Conservation (phyloP, 2,888 invertebrate genomes). For the Philereme vetulata region DNA sequence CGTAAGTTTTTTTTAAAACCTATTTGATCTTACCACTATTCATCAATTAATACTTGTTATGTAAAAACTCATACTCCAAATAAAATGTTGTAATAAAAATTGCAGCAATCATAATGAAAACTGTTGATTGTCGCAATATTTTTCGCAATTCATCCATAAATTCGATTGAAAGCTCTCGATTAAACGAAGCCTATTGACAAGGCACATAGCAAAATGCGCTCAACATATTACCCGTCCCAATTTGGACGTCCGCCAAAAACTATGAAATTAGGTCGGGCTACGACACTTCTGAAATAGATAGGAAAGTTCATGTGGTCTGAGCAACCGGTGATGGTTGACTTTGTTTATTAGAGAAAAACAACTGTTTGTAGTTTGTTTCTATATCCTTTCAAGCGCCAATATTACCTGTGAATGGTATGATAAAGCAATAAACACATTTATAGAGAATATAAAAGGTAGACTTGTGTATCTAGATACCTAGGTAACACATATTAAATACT, state of each 20-base stretch:
- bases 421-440: too few species aligned
- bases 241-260: slow-evolving; percentile 67
- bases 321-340: slow-evolving; percentile 19
- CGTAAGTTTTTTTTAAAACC: slow-evolving; percentile 56
- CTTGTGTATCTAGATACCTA: too few species aligned
- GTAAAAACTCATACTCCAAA: not conserved
- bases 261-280: slow-evolving; percentile 61
- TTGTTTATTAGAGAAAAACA: not conserved
- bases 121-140: slow-evolving; percentile 17
- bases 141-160: slow-evolving; percentile 23
- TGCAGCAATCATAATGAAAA: slow-evolving; percentile 3
- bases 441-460: too few species aligned
- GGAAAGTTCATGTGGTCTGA: slow-evolving; percentile 54
- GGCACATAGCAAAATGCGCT: slow-evolving; percentile 45
- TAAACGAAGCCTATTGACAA: slow-evolving; percentile 26
- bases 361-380: not conserved
- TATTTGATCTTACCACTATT: not conserved
- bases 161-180: slow-evolving; percentile 22
- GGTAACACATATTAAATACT: too few species aligned
- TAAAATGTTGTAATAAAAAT: slow-evolving; percentile 1
- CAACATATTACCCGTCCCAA: slow-evolving; percentile 56
- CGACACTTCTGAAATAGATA: slow-evolving; percentile 65
- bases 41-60: too few species aligned
- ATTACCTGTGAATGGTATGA: too few species aligned
- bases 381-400: not conserved